Base-by-base conservation (phyloP, 1,140 invertebrate genomes). In the Polypedilum pembai region DNA sequence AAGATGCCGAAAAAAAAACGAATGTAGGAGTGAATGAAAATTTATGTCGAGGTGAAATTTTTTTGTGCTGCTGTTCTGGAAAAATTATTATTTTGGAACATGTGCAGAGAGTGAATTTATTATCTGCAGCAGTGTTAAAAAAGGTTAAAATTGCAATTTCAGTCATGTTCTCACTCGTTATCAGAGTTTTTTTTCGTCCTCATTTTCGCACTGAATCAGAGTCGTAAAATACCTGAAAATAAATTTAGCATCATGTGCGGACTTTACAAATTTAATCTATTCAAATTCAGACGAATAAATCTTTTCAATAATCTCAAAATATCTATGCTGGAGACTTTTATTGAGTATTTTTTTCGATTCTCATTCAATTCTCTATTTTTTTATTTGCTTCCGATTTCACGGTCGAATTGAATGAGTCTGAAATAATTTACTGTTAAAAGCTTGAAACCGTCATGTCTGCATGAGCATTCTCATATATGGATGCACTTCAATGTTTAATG, bases 31-130 rank as follows among this genome's bases (percentile, higher is more conserved):
- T n/a, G n/a, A 56, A 56, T 56, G n/a, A 56, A 56, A 56, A 56
- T 56, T 56, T 56, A 56, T 56, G 45, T 56, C 45, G 45, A 56
- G 45, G 45, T 56, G 45, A 56, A 56, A n/a, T 56, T 56, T 56
- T 56, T 45, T 56, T 56, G 12, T n/a, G n/a, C 45, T 56, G 3
- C 12, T n/a, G 45, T 12, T n/a, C 4, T n/a, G 10, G 10, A 56
- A 56, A 56, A 56, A 56, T 8, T 15, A 56, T 56, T n/a, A n/a
- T 15, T 56, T n/a, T 56, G 45, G 45, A 56, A 56, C 45, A 56
- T 56, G 24, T 33, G 45, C 45, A 56, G 45, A n/a, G 12, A 56
- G n/a, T 56, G 10, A 56, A 56, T 56, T n/a, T n/a, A n/a, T 33
- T 33, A 33, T 33, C 24, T 33, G 24, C 24, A 33, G 24, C 24